Conservation (phyloP, 2,888 invertebrate species). For the Zygogramma bicolorata region DNA sequence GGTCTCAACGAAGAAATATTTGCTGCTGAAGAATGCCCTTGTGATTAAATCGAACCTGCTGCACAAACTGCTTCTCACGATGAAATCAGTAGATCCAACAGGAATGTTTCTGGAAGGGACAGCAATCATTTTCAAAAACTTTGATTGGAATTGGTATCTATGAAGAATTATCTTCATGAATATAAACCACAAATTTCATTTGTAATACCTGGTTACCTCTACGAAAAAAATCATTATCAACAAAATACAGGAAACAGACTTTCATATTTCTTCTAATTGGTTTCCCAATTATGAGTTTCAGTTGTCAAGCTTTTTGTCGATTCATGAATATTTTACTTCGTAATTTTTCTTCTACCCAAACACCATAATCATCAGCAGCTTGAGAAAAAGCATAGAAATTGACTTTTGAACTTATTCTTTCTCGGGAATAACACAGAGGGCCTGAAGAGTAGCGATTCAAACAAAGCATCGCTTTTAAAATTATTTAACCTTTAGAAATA, state of each 20-base stretch:
- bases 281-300: slow-evolving; percentile 17
- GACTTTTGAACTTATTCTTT: slow-evolving; percentile 8
- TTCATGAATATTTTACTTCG: background rate
- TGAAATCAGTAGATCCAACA: no score
- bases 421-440: slow-evolving; percentile 19
- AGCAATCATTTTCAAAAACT: no score
- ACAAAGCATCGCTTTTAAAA: background rate
- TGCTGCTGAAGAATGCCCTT: no score
- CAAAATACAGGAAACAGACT: slow-evolving; percentile 19
- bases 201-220: background rate
- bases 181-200: no score
- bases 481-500: background rate
- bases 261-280: slow-evolving; percentile 16
- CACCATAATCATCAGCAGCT: background rate
- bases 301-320: slow-evolving; percentile 22
- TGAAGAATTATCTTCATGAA: no score
- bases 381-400: slow-evolving; percentile 11
- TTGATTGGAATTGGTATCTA: no score
- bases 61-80: no score
- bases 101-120: no score
- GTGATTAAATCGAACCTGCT: no score
- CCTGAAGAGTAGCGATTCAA: slow-evolving; percentile 19
- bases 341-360: background rate
- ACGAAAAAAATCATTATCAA: slow-evolving; percentile 1
- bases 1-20: no score